Evolutionary conservation across 2,888 invertebrate species (phyloP).

Genomic region (Netelia virgata): DNA sequence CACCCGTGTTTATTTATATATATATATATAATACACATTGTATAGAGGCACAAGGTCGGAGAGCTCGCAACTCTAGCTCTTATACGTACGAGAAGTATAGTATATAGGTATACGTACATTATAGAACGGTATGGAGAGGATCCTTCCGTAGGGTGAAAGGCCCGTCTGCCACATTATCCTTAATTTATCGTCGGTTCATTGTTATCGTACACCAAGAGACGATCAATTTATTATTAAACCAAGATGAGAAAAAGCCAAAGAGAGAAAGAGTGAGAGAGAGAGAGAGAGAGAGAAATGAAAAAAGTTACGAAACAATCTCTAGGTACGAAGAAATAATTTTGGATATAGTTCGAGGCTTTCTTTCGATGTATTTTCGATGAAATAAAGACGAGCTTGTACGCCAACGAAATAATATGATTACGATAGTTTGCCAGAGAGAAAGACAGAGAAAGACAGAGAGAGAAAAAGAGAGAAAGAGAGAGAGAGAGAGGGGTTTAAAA

Average conservation of each 20-base stretch:
- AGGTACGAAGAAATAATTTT: background rate
- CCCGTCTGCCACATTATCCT: conserved; percentile 65
- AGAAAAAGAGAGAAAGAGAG: no score
- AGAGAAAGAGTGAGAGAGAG: no score
- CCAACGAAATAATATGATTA: conserved; percentile 22
- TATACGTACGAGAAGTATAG: conserved; percentile 36
- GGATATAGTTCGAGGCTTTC: background rate
- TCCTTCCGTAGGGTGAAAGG: conserved; percentile 55
- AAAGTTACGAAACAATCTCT: conserved; percentile 26
- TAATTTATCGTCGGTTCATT: conserved; percentile 69
- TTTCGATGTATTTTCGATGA: background rate
- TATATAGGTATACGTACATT: conserved; percentile 42
- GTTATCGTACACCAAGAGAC: conserved; percentile 52
- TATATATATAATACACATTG: conserved; percentile 45
- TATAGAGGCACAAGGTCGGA: conserved; percentile 67
- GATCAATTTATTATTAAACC: conserved; percentile 39
- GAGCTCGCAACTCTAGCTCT: conserved; percentile 54
- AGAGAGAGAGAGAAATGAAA: conserved; percentile 6
- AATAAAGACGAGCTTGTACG: background rate
- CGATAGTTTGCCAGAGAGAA: background rate
- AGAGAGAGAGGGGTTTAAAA: conserved; percentile 25
- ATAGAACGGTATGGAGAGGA: conserved; percentile 54
- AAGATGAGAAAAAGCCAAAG: no score
- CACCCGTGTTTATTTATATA: conserved; percentile 42
- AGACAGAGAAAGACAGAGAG: background rate